A percentile compares a stretch with the other conserved stretches of the same genome.
Evolutionary conservation across 2,797 vertebrate genomes (phyloP).

Genomic region (Anguilla pacifica): DNA sequence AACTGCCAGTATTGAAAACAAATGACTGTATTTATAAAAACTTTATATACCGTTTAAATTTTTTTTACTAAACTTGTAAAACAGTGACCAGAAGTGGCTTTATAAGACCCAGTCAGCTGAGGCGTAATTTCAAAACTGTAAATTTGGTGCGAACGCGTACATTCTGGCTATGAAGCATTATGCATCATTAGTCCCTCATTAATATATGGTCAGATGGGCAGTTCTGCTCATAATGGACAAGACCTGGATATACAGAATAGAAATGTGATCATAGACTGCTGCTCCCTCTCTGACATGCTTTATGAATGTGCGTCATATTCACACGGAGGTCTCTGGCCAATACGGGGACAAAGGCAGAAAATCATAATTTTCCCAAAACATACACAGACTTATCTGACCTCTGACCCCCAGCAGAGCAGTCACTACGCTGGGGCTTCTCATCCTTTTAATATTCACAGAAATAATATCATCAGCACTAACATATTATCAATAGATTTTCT

Average conservation of each 20-base stretch:
- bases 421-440: not conserved
- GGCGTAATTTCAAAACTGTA: not conserved
- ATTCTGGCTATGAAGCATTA: not conserved
- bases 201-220: not conserved
- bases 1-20: not conserved
- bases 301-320: not conserved
- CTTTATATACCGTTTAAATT: not conserved
- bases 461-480: not conserved
- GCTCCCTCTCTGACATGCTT: not conserved
- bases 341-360: not conserved
- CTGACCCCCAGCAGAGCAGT: constrained; percentile 17
- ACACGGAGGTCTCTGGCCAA: not conserved
- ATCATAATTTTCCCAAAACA: not conserved
- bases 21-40: not conserved
- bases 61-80: not conserved
- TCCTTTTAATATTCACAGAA: not conserved
- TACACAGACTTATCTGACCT: not conserved
- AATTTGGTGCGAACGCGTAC: not conserved
- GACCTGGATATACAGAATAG: not conserved
- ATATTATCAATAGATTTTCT: not conserved
- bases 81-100: not conserved
- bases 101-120: not conserved
- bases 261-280: not conserved
- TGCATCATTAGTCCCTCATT: not conserved
- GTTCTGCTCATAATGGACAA: not conserved